Evolutionary conservation across 1,140 invertebrate species (phyloP), one percentile per base, ranked within the genome.

Genomic region (Myzus persicae): DNA sequence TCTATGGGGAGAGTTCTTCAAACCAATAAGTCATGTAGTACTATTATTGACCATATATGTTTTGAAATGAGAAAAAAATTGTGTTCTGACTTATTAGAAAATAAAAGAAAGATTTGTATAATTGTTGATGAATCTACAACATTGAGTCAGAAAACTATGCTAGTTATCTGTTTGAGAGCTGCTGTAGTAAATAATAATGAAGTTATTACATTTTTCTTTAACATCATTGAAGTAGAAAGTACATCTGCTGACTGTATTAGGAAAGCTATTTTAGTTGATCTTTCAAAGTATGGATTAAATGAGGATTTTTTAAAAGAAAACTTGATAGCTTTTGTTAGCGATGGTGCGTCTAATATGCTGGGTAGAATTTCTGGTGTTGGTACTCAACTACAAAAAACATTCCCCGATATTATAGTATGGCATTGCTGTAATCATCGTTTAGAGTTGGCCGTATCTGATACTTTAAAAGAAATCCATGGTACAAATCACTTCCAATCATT

Each of bases 401-500:
- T n/a, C 38, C 87, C 46, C 1, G 54, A 89, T 1, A 48, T 89
- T 40, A 54, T 89, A n/a, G 38, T 51, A 54, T 89, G 87, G 87
- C 87, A 89, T n/a, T 88, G 44, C 36, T 88, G 40, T 31, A 88
- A 88, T 8, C 85, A 88, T 44, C 85, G 44, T 2, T 26, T 46
- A 46, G 85, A 88, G 11, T 46, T 88, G 14, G 85, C 85, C 18
- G 87, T 89, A n/a, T 24, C 18, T 51, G 46, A 89, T 51, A 48
- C 46, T n/a, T 31, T 89, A 31, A 48, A 48, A 31, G 87, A 89
- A 89, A 11, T 89, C 22, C 5, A 48, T 26, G 46, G 31, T n/a
- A n/a, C n/a, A 51, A 89, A 89, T 36, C 46, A 89, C 54, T 89
- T 89, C 38, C 26, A 89, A 14, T 48, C 20, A 18, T 89, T 89